Evolutionary conservation across 2,113 vertebrate species (phyloP), one percentile per base, ranked within the genome.

Genomic region (Pollimyrus isidori): DNA sequence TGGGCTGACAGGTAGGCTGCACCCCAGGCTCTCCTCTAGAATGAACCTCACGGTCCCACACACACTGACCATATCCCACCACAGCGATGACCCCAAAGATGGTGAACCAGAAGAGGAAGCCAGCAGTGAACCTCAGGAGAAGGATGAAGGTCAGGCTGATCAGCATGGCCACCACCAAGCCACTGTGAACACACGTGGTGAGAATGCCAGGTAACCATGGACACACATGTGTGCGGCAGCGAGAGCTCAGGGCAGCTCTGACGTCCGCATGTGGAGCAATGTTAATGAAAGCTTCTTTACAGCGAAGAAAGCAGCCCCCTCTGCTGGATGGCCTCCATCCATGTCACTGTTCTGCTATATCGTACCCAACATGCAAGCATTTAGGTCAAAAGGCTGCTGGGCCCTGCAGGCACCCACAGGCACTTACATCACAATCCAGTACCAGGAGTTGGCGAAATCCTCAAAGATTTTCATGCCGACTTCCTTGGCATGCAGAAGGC

Each of bases 381-480:
- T 21, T 35, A 17, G 39, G 15, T 39, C 39, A 39, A 88, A 80
- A 90, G 15, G 11, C 46, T 53, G n/a, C 56, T 53, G 21, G 6
- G 13, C 46, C 11, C 21, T 84, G 0, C 39, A 42, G 13, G 7
- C 49, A 7, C 21, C 52, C 65, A 19, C 4, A 4, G 11, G 69
- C 23, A 91, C 98, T 97, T 97, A 99, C 98, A 97, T 94, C 91
- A 99, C 94, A 92, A 99, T 99, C 98, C 97, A 99, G 91, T 96
- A 95, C 98, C 98, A 99, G 86, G 97, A 97, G 89, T 95, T 97
- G 89, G 96, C 95, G 91, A 97, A 99, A 93, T 99, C 98, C 94
- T 99, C 98, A 95, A 98, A 97, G 92, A 98, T 96, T 95, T 97
- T 98, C 90, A 96, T 91, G 91, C 97, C 96, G 89, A 98, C 86